Evolutionary conservation across 2,113 vertebrate species (phyloP), one percentile per base, ranked within the genome.

Genomic region (Gambusia holbrooki): DNA sequence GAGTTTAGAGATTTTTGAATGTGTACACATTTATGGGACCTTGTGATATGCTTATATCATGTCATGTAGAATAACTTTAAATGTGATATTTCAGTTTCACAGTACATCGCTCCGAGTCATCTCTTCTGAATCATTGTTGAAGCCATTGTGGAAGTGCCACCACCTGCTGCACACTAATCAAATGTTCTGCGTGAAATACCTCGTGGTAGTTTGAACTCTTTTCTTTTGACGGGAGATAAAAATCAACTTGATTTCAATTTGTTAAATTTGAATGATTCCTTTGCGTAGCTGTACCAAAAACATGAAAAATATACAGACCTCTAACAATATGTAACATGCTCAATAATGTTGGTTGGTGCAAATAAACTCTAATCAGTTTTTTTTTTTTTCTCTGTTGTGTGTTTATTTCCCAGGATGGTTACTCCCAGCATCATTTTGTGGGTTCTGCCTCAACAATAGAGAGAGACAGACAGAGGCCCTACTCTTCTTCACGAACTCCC

Each of bases 401-500:
- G 40, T 78, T 83, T 81, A 14, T 77, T 87, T 74, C 77, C 13
- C 93, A 99, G 98, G 98, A 99, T 0, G 98, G 98, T 89, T 99
- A 98, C 95, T 97, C 97, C 1, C 98, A 99, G 87, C 98, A 99
- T 94, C 98, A 99, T 94, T 99, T 99, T 81, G 96, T 99, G 90
- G 97, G 97, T 81, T 97, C 98, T 71, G 97, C 97, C 35, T 99
- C 98, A 73, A 99, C 98, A 73, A 99, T 99, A 93, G 98, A 99
- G 91, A 92, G 97, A 93, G 98, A 99, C 88, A 93, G 97, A 85
- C 97, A 99, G 94, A 95, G 97, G 81, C 98, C 98, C 5, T 99
- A 99, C 92, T 98, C 98, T 2, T 98, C 97, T 3, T 99, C 98
- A 58, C 94, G 98, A 87, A 99, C 98, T 4, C 98, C 98, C 58